Conservation (phyloP, 2,797 vertebrate species). For the Leuciscus waleckii region DNA sequence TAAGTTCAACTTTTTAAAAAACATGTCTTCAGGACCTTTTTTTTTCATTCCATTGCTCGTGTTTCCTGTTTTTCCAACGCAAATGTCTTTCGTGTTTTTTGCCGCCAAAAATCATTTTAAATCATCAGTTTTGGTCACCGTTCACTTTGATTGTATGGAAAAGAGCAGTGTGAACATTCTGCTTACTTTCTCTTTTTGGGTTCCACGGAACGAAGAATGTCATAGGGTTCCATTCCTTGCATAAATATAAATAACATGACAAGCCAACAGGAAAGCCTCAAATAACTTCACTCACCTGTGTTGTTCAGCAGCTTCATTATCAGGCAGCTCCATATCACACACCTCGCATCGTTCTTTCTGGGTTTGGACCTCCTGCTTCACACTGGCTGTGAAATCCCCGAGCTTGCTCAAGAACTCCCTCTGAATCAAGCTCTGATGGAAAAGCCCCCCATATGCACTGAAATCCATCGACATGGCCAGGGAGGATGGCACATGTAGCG, state of each 20-base stretch:
- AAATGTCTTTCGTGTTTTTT: neutral
- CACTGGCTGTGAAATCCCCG: constrained; percentile 91
- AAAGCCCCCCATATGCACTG: constrained; percentile 89
- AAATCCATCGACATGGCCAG: constrained; percentile 94
- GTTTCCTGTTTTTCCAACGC: neutral
- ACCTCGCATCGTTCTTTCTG: constrained; percentile 88
- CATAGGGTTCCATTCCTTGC: neutral
- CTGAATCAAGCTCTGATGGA: constrained; percentile 95
- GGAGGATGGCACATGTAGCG: constrained; percentile 82
- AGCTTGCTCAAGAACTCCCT: constrained; percentile 94
- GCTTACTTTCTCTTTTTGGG: neutral
- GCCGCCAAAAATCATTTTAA: neutral
- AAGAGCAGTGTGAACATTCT: neutral
- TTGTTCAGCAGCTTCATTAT: constrained; percentile 91
- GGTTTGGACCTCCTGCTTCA: constrained; percentile 85
- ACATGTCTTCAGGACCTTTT: neutral
- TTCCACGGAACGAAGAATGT: neutral
- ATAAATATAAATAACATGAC: neutral
- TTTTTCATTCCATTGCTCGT: neutral
- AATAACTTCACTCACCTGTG: constrained; percentile 85
- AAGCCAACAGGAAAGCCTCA: neutral
- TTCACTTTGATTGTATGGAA: neutral
- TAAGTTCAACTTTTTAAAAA: neutral
- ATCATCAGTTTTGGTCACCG: neutral
- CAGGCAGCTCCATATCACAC: constrained; percentile 91